Evolutionary conservation across 2,888 invertebrate genomes (phyloP), one percentile per base, ranked within the genome.

Genomic region (Nephrotoma guestfalica): DNA sequence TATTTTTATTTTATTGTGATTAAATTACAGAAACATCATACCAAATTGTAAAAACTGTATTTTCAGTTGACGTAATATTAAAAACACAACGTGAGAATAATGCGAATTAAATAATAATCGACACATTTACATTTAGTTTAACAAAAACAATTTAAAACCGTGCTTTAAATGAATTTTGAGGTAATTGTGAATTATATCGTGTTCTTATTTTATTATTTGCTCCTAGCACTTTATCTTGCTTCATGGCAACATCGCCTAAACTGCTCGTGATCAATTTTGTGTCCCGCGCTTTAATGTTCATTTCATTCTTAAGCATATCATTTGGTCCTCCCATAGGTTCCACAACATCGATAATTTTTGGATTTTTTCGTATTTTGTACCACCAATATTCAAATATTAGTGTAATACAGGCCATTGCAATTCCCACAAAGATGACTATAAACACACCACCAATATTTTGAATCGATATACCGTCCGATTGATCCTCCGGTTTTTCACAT

Each of bases 381-480:
- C 97, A 97, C 96, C 97, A 97, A 91, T 98, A 99, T 90, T 99
- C 99, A 87, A 98, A 96, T 0, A 96, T 96, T 57, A 99, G 92
- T 0, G 98, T 98, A 86, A 98, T 92, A 89, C 97, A 97, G 0
- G 98, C 98, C 90, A 98, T 93, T 0, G 96, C 97, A 45, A 98
- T 98, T 0, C 98, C 98, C 89, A 98, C 97, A 90, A 98, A 97
- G 88, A 99, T 98, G 0, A 99, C 98, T 86, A 99, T 97, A 90
- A 99, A 99, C 0, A 99, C 99, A 0, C 99, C 99, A 85, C 98
- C 99, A 88, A 99, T 99, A 91, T 99, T 99, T 90, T 98, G 96
- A 87, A 99, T 98, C 87, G 98, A 98, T 90, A 99, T 99, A 86
- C 99, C 99, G 90, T 98, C 99, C 3, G 97, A 97, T 90, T 98